These are phyloP conservation scores for Oceanodroma leucorhoa DNA, from an alignment of 2,797 vertebrate species.

Conservation along the genomic window DNA sequence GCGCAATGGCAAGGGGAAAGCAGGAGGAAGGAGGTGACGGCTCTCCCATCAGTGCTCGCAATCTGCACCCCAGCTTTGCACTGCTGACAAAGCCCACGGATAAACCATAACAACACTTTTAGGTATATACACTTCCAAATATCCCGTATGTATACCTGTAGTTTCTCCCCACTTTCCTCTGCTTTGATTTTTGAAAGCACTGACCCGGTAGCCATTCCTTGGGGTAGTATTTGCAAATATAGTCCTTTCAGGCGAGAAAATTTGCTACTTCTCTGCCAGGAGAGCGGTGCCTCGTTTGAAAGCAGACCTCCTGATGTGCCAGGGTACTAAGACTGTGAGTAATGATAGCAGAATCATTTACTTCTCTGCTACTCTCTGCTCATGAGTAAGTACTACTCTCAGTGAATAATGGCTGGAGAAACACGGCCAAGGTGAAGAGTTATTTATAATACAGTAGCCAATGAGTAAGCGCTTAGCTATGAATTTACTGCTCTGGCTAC, in stretches of 20 bases:
- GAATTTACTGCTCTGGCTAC: conserved; percentile 54
- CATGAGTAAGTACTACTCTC: neutral
- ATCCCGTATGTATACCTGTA: accelerated
- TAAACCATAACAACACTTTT: neutral
- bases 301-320: neutral
- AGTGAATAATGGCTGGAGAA: conserved; percentile 27
- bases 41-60: neutral
- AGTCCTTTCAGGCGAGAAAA: neutral
- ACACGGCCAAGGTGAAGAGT: conserved; percentile 37
- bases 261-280: neutral
- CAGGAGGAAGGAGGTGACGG: neutral
- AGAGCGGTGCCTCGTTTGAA: neutral
- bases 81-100: neutral
- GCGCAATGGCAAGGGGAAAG: neutral
- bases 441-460: conserved; percentile 61
- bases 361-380: neutral
- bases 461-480: conserved; percentile 37
- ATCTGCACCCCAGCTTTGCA: neutral
- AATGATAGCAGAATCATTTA: neutral
- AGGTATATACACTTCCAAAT: neutral
- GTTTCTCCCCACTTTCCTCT: neutral
- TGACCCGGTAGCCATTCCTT: neutral
- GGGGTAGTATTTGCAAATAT: neutral
- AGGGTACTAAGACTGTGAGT: neutral
- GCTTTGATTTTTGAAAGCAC: neutral